These are phyloP conservation scores for Boloria euphrosyne DNA, from an alignment of 2,888 invertebrate genomes.

Conservation along the genomic window DNA sequence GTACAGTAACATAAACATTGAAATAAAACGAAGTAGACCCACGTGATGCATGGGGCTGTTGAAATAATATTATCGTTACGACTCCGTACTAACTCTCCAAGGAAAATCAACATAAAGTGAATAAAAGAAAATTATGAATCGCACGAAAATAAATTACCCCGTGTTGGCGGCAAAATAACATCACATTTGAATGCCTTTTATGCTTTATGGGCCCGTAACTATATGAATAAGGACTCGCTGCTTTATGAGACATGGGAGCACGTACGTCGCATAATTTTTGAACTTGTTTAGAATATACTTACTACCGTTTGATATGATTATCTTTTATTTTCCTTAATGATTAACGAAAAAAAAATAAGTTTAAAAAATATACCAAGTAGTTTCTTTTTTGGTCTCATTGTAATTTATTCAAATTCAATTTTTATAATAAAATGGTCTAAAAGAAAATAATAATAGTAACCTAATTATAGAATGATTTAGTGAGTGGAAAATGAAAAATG, in stretches of 20 bases:
- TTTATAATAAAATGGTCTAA: too few species aligned
- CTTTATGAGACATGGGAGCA: slow-evolving; percentile 77
- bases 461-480: background rate
- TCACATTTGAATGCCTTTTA: slow-evolving; percentile 82
- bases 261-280: slow-evolving; percentile 77
- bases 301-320: too few species aligned
- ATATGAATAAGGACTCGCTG: slow-evolving; percentile 76
- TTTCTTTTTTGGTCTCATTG: too few species aligned
- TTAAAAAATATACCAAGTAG: too few species aligned
- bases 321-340: background rate
- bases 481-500: background rate
- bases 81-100: slow-evolving; percentile 76
- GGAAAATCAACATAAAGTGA: slow-evolving; percentile 83
- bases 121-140: slow-evolving; percentile 83
- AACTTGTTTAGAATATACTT: slow-evolving; percentile 44
- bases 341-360: background rate
- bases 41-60: slow-evolving; percentile 75
- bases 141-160: slow-evolving; percentile 81
- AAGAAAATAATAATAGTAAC: background rate
- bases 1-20: slow-evolving; percentile 66
- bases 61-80: slow-evolving; percentile 82
- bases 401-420: too few species aligned
- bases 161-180: slow-evolving; percentile 83
- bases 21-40: slow-evolving; percentile 65
- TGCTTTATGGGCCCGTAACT: slow-evolving; percentile 80